Percentiles rank a stretch among this genome's conserved stretches.
phyloP scores from a whole-genome alignment of 23 tunicate species.

The Botrylloides violaceus region DNA sequence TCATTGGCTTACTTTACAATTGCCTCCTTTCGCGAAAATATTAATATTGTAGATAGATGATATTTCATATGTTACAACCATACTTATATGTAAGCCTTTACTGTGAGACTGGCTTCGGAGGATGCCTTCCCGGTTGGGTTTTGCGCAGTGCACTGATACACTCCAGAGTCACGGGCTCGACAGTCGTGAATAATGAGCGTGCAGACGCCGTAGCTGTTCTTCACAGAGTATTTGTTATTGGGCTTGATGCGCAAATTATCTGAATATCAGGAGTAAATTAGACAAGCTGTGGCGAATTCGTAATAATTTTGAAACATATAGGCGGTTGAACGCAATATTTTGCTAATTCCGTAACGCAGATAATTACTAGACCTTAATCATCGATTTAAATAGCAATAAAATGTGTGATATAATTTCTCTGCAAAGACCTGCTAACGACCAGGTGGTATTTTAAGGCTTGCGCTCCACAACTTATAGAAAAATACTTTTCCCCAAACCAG shows the following conservation, averaged over 20 bases:
- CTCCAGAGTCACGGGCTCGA: slow-evolving; percentile 67
- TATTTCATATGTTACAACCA: background rate
- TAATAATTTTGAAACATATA: too few relatives aligned
- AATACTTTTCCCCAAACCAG: too few relatives aligned
- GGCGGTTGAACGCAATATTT: too few relatives aligned
- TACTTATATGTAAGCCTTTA: slow-evolving; percentile 6
- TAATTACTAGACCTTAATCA: too few relatives aligned
- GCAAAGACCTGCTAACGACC: too few relatives aligned
- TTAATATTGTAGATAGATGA: too few relatives aligned
- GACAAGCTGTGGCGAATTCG: too few relatives aligned
- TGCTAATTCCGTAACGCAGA: too few relatives aligned
- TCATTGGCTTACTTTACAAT: too few relatives aligned
- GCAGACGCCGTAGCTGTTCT: slow-evolving; percentile 80
- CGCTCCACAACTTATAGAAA: too few relatives aligned
- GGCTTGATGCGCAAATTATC: slow-evolving; percentile 67
- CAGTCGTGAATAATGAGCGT: slow-evolving; percentile 73
- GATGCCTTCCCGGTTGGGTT: slow-evolving; percentile 72
- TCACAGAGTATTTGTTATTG: slow-evolving; percentile 85
- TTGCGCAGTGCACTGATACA: slow-evolving; percentile 54
- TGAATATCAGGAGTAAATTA: slow-evolving; percentile 12
- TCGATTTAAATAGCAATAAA: background rate
- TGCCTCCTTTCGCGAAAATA: too few relatives aligned
- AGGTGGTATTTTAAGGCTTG: too few relatives aligned
- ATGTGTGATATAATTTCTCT: background rate
- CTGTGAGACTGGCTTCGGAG: slow-evolving; percentile 65